Conservation (phyloP, 2,888 invertebrate genomes). For the Cancer borealis region DNA sequence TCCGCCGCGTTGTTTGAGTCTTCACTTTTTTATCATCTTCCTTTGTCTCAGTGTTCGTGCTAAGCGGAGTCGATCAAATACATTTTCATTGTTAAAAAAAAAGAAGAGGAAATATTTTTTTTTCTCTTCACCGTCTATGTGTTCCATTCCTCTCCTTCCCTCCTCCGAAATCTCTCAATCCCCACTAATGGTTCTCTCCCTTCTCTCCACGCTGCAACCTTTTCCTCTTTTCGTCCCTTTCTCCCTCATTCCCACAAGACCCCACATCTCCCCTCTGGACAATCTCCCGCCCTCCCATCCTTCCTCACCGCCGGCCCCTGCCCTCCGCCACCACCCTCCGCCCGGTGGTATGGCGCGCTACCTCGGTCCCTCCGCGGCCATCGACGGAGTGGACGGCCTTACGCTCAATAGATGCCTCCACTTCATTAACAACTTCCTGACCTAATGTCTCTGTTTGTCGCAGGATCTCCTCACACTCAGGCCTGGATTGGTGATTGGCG, state of each 20-base stretch:
- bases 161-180: conserved; percentile 35
- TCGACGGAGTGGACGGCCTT: conserved; percentile 49
- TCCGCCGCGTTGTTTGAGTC: neutral
- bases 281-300: neutral
- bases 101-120: neutral
- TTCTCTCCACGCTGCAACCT: neutral
- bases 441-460: conserved; percentile 71
- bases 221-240: conserved; percentile 23
- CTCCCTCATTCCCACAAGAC: conserved; percentile 38
- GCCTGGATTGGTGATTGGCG: conserved; percentile 69
- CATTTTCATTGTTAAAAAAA: neutral
- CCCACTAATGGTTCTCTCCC: conserved; percentile 50
- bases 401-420: conserved; percentile 65
- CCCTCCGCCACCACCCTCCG: neutral
- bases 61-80: conserved; percentile 21
- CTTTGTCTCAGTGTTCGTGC: conserved; percentile 13
- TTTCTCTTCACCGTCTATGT: conserved; percentile 23
- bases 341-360: conserved; percentile 48
- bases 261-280: conserved; percentile 30
- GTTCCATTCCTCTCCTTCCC: conserved; percentile 44
- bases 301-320: neutral
- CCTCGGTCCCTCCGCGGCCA: conserved; percentile 62
- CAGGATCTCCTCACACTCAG: conserved; percentile 63
- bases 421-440: conserved; percentile 71
- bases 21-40: conserved; percentile 24